Conservation (phyloP, 2,113 vertebrate genomes). For the Excalfactoria chinensis region DNA sequence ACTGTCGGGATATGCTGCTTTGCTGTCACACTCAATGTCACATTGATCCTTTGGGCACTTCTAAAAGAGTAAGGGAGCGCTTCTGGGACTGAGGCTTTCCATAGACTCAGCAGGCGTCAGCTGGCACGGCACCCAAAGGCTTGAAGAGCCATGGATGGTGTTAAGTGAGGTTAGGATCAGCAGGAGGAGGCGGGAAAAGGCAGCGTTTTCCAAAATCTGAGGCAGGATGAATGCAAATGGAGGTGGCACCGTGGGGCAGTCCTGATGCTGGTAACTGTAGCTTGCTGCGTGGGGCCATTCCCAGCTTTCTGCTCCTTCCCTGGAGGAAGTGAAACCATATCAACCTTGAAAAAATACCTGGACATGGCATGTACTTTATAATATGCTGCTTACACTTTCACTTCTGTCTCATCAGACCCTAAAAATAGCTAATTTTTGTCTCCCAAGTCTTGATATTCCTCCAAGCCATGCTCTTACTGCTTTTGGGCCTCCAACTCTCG, state of each 20-base stretch:
- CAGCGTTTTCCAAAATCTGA: constrained; percentile 10
- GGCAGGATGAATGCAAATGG: neutral
- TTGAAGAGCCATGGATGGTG: neutral
- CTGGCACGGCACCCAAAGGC: neutral
- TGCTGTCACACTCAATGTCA: constrained; percentile 28
- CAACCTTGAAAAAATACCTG: neutral
- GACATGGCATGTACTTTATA: neutral
- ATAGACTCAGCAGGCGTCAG: neutral
- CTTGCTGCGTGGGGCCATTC: neutral
- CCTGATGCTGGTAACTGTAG: neutral
- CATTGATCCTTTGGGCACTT: neutral
- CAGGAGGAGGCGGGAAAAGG: neutral
- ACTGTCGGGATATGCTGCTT: neutral
- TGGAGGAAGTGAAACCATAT: neutral
- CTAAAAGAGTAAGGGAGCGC: neutral
- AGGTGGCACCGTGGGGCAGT: neutral
- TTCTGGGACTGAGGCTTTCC: neutral
- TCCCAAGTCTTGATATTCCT: constrained; percentile 1
- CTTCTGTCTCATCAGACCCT: constrained; percentile 23
- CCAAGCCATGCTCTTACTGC: constrained; percentile 35
- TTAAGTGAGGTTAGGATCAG: neutral
- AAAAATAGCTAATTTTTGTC: constrained; percentile 23
- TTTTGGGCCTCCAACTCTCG: constrained; percentile 42
- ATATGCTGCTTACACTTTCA: neutral
- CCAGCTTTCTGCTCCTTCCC: constrained; percentile 6